A percentile compares a stretch with the other conserved stretches of the same genome.
These are phyloP conservation scores for Pachyseris speciosa DNA, from an alignment of 64 coral and sea anemone genomes.

Conservation along the genomic window DNA sequence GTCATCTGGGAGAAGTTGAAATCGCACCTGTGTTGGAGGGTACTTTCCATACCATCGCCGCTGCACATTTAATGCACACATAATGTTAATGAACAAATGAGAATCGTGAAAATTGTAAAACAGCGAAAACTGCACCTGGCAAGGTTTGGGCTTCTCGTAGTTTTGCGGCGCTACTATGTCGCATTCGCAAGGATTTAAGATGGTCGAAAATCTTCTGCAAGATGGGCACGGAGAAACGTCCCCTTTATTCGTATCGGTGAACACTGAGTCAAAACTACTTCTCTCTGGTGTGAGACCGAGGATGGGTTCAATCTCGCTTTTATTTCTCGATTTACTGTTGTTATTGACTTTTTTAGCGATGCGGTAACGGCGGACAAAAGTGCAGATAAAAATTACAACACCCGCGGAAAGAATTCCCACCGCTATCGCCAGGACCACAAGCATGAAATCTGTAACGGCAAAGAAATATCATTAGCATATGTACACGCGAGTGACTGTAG, in stretches of 20 bases:
- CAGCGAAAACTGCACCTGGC: constrained; percentile 72
- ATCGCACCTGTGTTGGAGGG: constrained; percentile 86
- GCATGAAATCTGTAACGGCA: neutral
- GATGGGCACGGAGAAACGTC: constrained; percentile 14
- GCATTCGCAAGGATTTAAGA: constrained; percentile 22
- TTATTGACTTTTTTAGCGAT: neutral
- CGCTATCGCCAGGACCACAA: neutral
- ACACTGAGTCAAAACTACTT: neutral
- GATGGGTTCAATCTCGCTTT: constrained; percentile 11
- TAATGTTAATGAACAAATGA: constrained; percentile 79
- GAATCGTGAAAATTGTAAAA: constrained; percentile 79
- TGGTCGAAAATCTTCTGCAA: neutral
- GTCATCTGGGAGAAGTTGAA: constrained; percentile 85
- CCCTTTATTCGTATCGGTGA: neutral
- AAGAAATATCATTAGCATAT: neutral
- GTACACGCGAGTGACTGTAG: neutral
- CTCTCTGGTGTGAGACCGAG: neutral
- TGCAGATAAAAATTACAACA: constrained; percentile 21
- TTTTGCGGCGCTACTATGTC: neutral
- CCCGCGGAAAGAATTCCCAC: neutral
- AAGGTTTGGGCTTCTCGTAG: constrained; percentile 27
- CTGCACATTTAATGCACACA: constrained; percentile 78
- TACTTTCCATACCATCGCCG: constrained; percentile 76
- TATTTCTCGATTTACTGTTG: neutral
- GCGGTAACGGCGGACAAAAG: neutral